Conservation (phyloP, 2,888 invertebrate genomes). For the Eucriotettix oculatus region DNA sequence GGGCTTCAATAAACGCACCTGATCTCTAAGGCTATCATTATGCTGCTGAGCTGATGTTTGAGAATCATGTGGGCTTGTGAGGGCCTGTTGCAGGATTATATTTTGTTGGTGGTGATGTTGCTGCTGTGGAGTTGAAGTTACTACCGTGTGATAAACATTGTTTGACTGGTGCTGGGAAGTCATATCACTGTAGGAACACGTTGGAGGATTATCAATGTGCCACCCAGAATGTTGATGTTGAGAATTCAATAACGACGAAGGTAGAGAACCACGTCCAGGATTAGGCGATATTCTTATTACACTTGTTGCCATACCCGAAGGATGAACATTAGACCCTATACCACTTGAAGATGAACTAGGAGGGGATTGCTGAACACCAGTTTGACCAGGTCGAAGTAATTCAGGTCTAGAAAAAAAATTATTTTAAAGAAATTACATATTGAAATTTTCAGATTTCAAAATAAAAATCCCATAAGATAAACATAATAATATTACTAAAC, state of each 20-base stretch:
- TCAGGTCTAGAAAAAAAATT: slow-evolving; percentile 40
- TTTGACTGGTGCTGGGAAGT: slow-evolving; percentile 13
- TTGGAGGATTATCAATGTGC: slow-evolving; percentile 15
- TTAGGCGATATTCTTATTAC: slow-evolving; percentile 68
- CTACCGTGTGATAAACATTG: slow-evolving; percentile 23
- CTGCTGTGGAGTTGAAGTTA: slow-evolving; percentile 18
- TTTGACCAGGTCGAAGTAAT: slow-evolving; percentile 43
- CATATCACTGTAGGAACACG: slow-evolving; percentile 3
- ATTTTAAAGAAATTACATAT: neutral
- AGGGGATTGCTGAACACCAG: slow-evolving; percentile 24
- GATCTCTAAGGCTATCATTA: neutral
- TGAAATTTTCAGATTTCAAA: too few species aligned
- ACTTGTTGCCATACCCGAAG: slow-evolving; percentile 46
- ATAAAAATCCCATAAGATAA: neutral
- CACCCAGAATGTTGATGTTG: slow-evolving; percentile 13
- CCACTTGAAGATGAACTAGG: slow-evolving; percentile 17
- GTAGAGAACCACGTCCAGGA: slow-evolving; percentile 8
- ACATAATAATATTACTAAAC: neutral
- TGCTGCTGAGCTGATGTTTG: neutral
- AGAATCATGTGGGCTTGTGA: slow-evolving; percentile 18
- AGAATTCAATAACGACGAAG: neutral
- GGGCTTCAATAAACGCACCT: slow-evolving; percentile 6
- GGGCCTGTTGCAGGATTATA: slow-evolving; percentile 29
- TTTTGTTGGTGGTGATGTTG: slow-evolving; percentile 16
- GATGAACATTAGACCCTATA: slow-evolving; percentile 17